phyloP scores from a whole-genome alignment of 2,888 invertebrate genomes.

The Pseudoips prasinana region DNA sequence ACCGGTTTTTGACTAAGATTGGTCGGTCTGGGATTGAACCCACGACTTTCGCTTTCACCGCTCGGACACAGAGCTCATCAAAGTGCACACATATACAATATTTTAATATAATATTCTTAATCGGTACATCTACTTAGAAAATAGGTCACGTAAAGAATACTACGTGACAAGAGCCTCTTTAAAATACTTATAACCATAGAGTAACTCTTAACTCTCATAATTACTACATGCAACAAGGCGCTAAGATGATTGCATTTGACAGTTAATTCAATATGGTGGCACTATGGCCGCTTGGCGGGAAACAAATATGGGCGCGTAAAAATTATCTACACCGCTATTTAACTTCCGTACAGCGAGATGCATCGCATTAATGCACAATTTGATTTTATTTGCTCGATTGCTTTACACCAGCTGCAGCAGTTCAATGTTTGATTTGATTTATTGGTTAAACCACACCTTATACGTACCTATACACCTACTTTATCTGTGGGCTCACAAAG shows the following conservation, averaged over 20 bases:
- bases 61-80: too few relatives aligned
- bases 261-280: slow-evolving; percentile 59
- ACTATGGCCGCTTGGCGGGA: slow-evolving; percentile 15
- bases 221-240: slow-evolving; percentile 23
- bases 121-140: too few relatives aligned
- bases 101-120: too few relatives aligned
- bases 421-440: slow-evolving; percentile 6
- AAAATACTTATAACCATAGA: too few relatives aligned
- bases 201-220: slow-evolving; percentile 1
- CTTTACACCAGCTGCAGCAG: slow-evolving; percentile 1
- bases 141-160: too few relatives aligned
- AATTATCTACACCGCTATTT: slow-evolving; percentile 14
- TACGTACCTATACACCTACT: too few relatives aligned
- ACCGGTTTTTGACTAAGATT: too few relatives aligned
- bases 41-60: too few relatives aligned
- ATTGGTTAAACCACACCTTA: neutral
- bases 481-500: too few relatives aligned
- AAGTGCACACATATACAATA: too few relatives aligned
- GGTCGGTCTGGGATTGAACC: too few relatives aligned
- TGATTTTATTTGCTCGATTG: slow-evolving; percentile 3
- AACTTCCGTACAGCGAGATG: slow-evolving; percentile 6
- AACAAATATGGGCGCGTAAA: slow-evolving; percentile 22
- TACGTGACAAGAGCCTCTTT: too few relatives aligned
- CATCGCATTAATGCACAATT: slow-evolving; percentile 16
- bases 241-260: slow-evolving; percentile 44